phyloP scores from a whole-genome alignment of 2,888 invertebrate genomes.

The Cerastis rubricosa region DNA sequence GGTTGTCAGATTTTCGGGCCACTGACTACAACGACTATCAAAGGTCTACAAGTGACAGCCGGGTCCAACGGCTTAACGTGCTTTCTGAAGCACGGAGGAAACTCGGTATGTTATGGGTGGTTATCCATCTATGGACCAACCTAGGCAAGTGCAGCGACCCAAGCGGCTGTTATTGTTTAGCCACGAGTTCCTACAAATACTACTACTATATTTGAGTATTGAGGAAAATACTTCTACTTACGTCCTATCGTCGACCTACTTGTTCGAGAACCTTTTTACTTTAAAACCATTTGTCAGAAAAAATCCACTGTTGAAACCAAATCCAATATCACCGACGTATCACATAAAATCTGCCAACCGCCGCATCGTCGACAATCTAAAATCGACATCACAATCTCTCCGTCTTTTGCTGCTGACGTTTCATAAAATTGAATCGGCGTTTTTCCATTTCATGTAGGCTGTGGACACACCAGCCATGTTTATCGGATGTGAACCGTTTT shows the following conservation, averaged over 20 bases:
- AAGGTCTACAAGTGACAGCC: too few species aligned
- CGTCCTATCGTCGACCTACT: background rate
- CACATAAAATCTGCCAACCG: conserved; percentile 29
- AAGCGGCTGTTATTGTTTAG: too few species aligned
- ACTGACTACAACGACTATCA: too few species aligned
- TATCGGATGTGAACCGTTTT: conserved; percentile 55
- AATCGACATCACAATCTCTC: conserved; percentile 33
- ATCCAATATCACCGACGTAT: background rate
- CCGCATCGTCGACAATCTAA: conserved; percentile 28
- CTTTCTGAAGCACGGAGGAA: too few species aligned
- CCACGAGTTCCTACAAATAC: too few species aligned
- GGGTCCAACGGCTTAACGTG: too few species aligned
- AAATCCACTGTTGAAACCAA: background rate
- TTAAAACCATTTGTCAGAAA: background rate
- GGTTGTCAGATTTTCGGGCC: too few species aligned
- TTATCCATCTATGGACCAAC: too few species aligned
- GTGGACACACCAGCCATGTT: conserved; percentile 36
- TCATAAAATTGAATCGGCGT: conserved; percentile 52
- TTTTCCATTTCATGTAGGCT: conserved; percentile 51
- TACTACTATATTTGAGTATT: too few species aligned
- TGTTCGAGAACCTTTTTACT: background rate
- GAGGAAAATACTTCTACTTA: background rate
- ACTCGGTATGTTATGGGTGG: too few species aligned
- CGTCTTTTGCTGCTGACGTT: conserved; percentile 43
- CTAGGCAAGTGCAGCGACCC: too few species aligned